These are phyloP conservation scores for Sebastes matsubarae DNA, from an alignment of 2,797 vertebrate species.

Conservation along the genomic window DNA sequence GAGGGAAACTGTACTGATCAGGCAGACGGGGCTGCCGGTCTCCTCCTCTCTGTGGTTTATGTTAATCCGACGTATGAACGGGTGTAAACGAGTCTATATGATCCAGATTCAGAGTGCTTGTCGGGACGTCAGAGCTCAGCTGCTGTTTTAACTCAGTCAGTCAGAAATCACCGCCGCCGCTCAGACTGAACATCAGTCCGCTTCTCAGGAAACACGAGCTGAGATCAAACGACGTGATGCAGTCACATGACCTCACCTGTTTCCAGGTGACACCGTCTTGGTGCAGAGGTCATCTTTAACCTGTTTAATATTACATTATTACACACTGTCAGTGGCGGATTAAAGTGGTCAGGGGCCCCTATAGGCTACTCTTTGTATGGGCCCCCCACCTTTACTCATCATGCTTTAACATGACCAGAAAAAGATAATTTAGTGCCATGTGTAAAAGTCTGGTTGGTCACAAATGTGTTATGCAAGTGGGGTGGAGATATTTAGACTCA, in stretches of 20 bases:
- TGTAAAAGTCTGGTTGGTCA: neutral
- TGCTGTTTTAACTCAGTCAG: conserved; percentile 4
- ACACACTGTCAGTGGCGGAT: no score
- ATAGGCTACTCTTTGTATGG: no score
- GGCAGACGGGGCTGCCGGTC: neutral
- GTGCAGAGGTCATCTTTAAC: neutral
- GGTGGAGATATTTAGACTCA: neutral
- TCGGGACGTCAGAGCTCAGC: conserved; percentile 10
- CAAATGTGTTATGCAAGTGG: neutral
- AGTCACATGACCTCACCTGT: conserved; percentile 4
- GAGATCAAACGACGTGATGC: neutral
- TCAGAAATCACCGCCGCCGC: neutral
- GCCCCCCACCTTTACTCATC: no score
- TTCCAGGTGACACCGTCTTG: neutral
- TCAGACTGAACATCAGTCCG: neutral
- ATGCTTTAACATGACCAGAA: no score
- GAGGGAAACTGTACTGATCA: neutral
- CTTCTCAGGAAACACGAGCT: neutral
- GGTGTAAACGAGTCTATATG: neutral
- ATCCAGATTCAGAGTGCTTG: neutral
- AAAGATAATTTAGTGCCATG: no score
- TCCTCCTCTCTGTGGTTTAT: neutral
- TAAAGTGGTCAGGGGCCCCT: no score
- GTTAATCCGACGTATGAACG: neutral
- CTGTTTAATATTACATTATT: neutral